Conservation (phyloP, 2,888 invertebrate genomes). For the Sussaba pulchella region DNA sequence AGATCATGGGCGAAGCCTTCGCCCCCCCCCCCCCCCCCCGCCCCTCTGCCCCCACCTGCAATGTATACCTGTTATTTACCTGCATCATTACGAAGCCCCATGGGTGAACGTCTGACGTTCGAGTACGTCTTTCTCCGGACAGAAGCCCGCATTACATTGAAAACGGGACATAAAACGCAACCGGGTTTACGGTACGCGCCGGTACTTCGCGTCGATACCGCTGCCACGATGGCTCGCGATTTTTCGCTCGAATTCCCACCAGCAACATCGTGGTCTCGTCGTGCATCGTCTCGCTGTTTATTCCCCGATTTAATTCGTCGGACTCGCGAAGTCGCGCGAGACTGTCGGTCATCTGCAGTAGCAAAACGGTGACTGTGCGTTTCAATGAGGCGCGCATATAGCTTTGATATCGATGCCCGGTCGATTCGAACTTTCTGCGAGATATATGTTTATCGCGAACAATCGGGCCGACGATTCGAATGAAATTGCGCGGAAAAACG, state of each 20-base stretch:
- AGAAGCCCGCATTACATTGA: slow-evolving; percentile 14
- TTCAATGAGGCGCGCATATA: no score
- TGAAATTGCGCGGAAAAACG: slow-evolving; percentile 62
- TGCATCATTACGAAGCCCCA: slow-evolving; percentile 56
- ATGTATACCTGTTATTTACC: slow-evolving; percentile 58
- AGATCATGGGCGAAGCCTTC: slow-evolving; percentile 44
- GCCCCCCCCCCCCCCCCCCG: slow-evolving; percentile 3
- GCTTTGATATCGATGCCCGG: no score
- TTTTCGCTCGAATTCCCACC: slow-evolving; percentile 34
- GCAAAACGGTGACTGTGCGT: neutral
- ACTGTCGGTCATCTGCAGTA: neutral
- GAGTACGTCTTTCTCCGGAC: slow-evolving; percentile 30
- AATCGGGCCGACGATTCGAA: slow-evolving; percentile 40
- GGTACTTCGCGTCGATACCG: slow-evolving; percentile 10
- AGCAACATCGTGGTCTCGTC: neutral
- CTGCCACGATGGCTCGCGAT: slow-evolving; percentile 25
- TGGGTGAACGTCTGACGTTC: slow-evolving; percentile 55
- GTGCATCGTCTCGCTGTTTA: slow-evolving; percentile 7
- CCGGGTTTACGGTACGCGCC: slow-evolving; percentile 27
- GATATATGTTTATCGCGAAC: slow-evolving; percentile 9
- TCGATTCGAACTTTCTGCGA: no score
- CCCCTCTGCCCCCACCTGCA: slow-evolving; percentile 20
- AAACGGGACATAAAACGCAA: slow-evolving; percentile 15
- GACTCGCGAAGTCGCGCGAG: neutral
- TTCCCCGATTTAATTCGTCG: slow-evolving; percentile 37